phyloP scores from a whole-genome alignment of 2,797 vertebrate genomes.

The Fistularia tabacaria region DNA sequence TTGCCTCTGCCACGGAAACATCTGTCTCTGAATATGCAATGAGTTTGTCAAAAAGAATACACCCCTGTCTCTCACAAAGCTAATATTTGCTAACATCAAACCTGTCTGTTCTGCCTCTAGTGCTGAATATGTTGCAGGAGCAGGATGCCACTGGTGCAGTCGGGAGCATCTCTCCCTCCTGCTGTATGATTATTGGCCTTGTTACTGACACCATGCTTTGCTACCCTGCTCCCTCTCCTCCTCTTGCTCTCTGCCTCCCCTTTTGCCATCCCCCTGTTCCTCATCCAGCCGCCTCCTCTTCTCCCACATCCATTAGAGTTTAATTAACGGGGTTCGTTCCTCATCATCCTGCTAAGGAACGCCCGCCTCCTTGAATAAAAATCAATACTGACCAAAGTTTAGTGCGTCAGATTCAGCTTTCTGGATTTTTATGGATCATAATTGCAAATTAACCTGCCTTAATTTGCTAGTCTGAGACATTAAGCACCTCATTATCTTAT shows the following conservation, averaged over 20 bases:
- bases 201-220: slow-evolving; percentile 60
- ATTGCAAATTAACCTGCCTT: slow-evolving; percentile 32
- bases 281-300: slow-evolving; percentile 27
- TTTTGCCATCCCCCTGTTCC: slow-evolving; percentile 31
- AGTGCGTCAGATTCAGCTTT: slow-evolving; percentile 36
- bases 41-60: slow-evolving; percentile 66
- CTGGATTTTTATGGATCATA: slow-evolving; percentile 35
- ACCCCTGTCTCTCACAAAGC: slow-evolving; percentile 62
- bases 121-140: slow-evolving; percentile 34
- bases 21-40: slow-evolving; percentile 83
- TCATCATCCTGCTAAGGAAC: slow-evolving; percentile 37
- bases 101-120: slow-evolving; percentile 63
- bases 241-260: slow-evolving; percentile 21
- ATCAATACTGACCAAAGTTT: slow-evolving; percentile 62
- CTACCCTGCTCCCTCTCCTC: slow-evolving; percentile 34
- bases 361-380: slow-evolving; percentile 47
- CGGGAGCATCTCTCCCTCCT: slow-evolving; percentile 48
- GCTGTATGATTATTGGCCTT: slow-evolving; percentile 58
- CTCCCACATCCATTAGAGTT: slow-evolving; percentile 44
- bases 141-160: slow-evolving; percentile 45
- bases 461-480: slow-evolving; percentile 17
- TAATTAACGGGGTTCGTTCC: slow-evolving; percentile 49
- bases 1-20: slow-evolving; percentile 66
- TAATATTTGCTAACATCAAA: slow-evolving; percentile 81
- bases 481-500: slow-evolving; percentile 12